Evolutionary conservation across 2,797 vertebrate genomes (phyloP), one percentile per base, ranked within the genome.

Genomic region (Enteromius mattozi): DNA sequence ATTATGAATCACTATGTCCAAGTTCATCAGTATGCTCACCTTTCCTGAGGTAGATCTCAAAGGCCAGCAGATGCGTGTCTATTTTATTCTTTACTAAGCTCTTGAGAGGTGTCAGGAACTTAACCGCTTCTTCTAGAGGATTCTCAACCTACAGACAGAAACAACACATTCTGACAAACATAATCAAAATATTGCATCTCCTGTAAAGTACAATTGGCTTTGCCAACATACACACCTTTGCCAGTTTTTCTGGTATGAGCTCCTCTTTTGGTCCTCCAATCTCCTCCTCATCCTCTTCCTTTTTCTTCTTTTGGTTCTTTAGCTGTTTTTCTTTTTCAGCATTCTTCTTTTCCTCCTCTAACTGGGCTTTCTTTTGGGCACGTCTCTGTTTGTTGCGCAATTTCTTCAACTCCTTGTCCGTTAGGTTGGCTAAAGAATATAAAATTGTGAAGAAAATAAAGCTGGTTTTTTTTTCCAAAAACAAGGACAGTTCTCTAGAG

Each of bases 41-140:
- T 99, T 99, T 99, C 92, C 98, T 97, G 94, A 97, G 97, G 95
- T 99, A 99, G 92, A 99, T 99, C 93, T 99, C 98, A 81, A 99
- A 99, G 91, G 98, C 98, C 96, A 99, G 95, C 89, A 99, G 96
- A 94, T 99, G 98, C 0, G 98, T 99, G 91, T 99, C 98, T 89
- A 99, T 99, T 93, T 96, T 97, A 93, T 98, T 98, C 93, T 97
- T 98, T 84, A 99, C 97, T 93, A 99, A 95, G 88, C 97, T 97
- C 93, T 99, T 99, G 91, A 99, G 93, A 3, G 98, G 98, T 85
- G 95, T 99, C 95, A 99, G 95, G 96, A 99, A 99, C 93, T 99
- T 99, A 91, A 99, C 95, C 13, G 98, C 98, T 96, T 99, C 98
- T 94, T 99, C 98, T 94, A 99, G 95, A 91, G 98, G 98, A 93